Evolutionary conservation across 2,113 vertebrate species (phyloP), one percentile per base, ranked within the genome.

Genomic region (Leptodactylus fuscus): DNA sequence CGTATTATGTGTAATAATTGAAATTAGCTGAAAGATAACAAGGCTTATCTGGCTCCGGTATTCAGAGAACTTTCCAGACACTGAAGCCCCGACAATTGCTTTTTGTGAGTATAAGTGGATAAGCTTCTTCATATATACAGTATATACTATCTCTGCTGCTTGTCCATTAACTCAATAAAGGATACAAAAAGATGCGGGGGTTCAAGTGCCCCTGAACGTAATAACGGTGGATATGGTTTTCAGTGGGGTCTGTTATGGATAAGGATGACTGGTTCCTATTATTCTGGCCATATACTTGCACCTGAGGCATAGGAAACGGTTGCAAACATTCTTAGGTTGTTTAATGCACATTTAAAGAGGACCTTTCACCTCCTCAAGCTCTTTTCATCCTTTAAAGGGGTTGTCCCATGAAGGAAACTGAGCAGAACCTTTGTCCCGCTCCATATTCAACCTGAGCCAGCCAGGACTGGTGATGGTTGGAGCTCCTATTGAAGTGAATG

Each of bases 1-100:
- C 1, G 24, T 74, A 46, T 46, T 74, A 46, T 74, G 38, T 44
- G 70, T 48, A 74, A 74, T 74, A 74, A 74, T 74, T 74, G 70
- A 74, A 74, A 48, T 48, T 46, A 74, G 38, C 70, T 74, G 70
- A 74, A 15, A 44, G 38, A 74, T 74, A 46, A 46, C 70, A 48
- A 11, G 22, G 44, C 38, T 27, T 74, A 15, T 48, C 70, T 74
- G 70, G n/a, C 70, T 74, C 70, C 44, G 32, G 34, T 38, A 44
- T 73, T 44, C 70, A 12, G 8, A 24, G 38, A 44, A 73, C 7
- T 18, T 74, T 74, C 70, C 38, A 27, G 22, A 12, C 8, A 44
- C 10, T 71, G n/a, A 10, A 32, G 60, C 29, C 60, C 29, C 27
- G 12, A 29, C 24, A 62, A 62, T 27, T 62, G 3, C 58, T 29